phyloP scores from a whole-genome alignment of 2,113 vertebrate genomes.

The Oryzias curvinotus region DNA sequence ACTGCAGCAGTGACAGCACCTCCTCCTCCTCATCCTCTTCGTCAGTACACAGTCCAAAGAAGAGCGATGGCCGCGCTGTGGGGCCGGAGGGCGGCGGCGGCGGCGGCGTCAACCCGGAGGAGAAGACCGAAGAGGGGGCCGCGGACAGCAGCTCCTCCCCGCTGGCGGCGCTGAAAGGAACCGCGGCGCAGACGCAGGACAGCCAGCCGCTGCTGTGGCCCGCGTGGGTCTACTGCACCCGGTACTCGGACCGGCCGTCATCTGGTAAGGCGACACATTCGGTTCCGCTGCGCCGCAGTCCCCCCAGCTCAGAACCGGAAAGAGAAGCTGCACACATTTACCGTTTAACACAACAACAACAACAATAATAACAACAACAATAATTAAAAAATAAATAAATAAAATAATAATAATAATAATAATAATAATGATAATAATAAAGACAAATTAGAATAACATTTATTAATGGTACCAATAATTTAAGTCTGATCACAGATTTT shows the following conservation, averaged over 20 bases:
- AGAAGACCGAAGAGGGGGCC: slow-evolving; percentile 60
- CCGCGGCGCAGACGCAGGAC: slow-evolving; percentile 71
- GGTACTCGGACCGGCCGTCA: slow-evolving; percentile 94
- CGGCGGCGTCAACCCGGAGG: slow-evolving; percentile 64
- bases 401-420: neutral
- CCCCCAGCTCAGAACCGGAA: too few species aligned
- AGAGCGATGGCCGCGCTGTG: slow-evolving; percentile 13
- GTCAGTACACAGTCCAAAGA: slow-evolving; percentile 48
- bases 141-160: slow-evolving; percentile 76
- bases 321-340: too few species aligned
- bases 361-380: neutral
- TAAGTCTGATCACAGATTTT: too few species aligned
- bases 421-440: too few species aligned
- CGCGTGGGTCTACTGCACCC: slow-evolving; percentile 96
- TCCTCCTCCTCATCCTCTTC: slow-evolving; percentile 66
- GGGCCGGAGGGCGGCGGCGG: slow-evolving; percentile 5
- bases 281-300: neutral
- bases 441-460: neutral
- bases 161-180: slow-evolving; percentile 78
- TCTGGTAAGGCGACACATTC: slow-evolving; percentile 86
- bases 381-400: neutral
- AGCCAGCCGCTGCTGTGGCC: slow-evolving; percentile 89
- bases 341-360: too few species aligned
- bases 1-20: slow-evolving; percentile 80
- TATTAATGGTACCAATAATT: neutral